Base-by-base conservation (phyloP, 2,888 invertebrate genomes). In the Eurois occulta region DNA sequence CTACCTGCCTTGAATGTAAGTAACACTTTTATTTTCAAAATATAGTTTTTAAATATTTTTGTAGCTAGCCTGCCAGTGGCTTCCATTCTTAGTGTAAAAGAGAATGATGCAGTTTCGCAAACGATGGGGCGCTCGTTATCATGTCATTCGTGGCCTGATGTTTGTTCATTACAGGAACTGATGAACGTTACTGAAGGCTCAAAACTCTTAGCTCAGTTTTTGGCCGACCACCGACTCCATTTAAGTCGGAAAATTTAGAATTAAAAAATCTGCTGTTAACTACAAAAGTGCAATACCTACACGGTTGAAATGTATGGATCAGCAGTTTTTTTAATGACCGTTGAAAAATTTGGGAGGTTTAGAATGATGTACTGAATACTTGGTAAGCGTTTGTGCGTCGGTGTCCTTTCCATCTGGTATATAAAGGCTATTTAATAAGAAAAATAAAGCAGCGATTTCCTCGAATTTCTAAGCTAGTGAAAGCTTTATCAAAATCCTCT, bases 1-100 rank as follows among this genome's bases (percentile, higher is more conserved):
- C 98, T 80, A 97, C 97, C 83, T 99, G 99, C 95, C 97, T 99
- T 89, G 98, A 98, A 97, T 98, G 99, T 99, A 97, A 98, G 98
- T 97, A 92, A 68, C 55, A 81, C 77, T 75, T 86, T 80, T 76
- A 72, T 66, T 87, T 79, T 70, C 73, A 77, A 21, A 65, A 13
- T 18, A 32, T 16, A 6, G 28, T 28, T 64, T 16, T 69, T 41
- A 41, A 10, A 41, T 41, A 41, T 41, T 1, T 41, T 41, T 41
- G 41, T 41, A 41, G 64, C 46, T 21, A 65, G n/a, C 24, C 72
- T 65, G 60, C 65, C 46, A 21, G 38, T 68, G 38, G 7, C 48
- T 52, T 72, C 18, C 41, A 16, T n/a, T n/a, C 65, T 65, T 41
- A 65, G n/a, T n/a, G 13, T 38, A 38, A 32, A 24, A 21, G 60